Percentiles rank a stretch among this genome's conserved stretches.
These are phyloP conservation scores for Gallinago media DNA, from an alignment of 2,113 vertebrate genomes.

Conservation along the genomic window DNA sequence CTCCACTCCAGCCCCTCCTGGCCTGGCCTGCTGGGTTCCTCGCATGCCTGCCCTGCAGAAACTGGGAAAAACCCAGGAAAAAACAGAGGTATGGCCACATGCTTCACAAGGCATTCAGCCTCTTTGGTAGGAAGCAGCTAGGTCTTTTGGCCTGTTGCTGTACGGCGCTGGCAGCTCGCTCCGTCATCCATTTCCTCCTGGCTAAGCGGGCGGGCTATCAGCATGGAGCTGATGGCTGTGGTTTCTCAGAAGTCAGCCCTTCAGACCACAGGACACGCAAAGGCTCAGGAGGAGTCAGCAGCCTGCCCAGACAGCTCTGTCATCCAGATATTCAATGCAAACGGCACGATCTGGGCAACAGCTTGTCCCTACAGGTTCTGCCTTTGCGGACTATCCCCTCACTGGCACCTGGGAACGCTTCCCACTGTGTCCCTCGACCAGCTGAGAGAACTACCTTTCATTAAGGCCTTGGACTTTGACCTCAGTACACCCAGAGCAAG, in stretches of 20 bases:
- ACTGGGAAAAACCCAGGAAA: not conserved
- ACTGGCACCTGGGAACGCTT: not conserved
- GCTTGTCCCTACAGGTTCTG: not conserved
- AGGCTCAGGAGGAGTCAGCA: not conserved
- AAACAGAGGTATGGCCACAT: fast-evolving
- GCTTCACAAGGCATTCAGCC: not conserved
- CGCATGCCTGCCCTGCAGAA: not conserved
- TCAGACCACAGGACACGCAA: not conserved
- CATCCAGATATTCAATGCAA: not conserved
- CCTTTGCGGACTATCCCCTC: not conserved
- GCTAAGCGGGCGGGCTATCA: not conserved
- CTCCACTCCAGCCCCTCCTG: fast-evolving
- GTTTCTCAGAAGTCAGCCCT: slow-evolving; percentile 29
- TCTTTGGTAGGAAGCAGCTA: not conserved
- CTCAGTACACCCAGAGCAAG: not conserved
- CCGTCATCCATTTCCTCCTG: slow-evolving; percentile 47
- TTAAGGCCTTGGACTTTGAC: not conserved
- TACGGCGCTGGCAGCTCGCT: fast-evolving
- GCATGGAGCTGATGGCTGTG: not conserved
- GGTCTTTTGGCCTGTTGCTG: not conserved
- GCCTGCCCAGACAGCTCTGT: not conserved
- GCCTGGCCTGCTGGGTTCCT: not conserved
- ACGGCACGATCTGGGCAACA: not conserved
- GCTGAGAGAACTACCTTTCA: not conserved
- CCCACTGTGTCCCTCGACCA: not conserved